phyloP scores from a whole-genome alignment of 2,113 vertebrate genomes.

The Anser cygnoides region DNA sequence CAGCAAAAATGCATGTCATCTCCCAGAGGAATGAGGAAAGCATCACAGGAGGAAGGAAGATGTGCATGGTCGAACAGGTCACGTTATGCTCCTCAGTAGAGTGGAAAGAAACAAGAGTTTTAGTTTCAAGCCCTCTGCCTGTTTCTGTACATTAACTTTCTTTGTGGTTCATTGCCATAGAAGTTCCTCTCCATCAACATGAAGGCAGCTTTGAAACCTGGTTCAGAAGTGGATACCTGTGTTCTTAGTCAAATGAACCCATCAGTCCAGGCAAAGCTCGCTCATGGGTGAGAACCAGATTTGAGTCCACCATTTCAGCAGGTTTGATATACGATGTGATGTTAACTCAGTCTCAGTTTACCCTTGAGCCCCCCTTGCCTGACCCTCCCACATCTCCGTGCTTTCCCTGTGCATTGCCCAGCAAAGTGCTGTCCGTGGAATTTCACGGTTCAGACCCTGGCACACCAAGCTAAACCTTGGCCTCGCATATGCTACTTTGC shows the following conservation, averaged over 20 bases:
- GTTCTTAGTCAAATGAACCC: not conserved
- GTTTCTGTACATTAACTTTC: not conserved
- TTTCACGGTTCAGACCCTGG: not conserved
- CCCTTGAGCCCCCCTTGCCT: not conserved
- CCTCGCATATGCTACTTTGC: not conserved
- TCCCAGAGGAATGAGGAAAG: not conserved
- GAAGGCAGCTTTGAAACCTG: not conserved
- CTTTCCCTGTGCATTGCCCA: accelerated
- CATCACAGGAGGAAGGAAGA: not conserved
- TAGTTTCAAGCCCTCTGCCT: not conserved
- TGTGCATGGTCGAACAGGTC: not conserved
- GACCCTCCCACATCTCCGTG: not conserved
- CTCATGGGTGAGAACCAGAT: not conserved
- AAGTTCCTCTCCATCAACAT: not conserved
- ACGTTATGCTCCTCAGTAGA: not conserved
- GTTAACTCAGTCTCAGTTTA: not conserved
- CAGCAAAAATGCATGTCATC: not conserved
- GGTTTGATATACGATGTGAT: not conserved
- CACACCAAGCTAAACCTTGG: not conserved
- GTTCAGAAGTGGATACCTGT: not conserved
- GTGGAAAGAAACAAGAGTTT: not conserved
- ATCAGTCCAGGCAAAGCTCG: not conserved
- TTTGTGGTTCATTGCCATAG: not conserved
- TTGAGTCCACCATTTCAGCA: not conserved
- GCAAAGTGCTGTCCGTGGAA: not conserved